phyloP scores from a whole-genome alignment of 2,113 vertebrate genomes.

The Noctilio leporinus region DNA sequence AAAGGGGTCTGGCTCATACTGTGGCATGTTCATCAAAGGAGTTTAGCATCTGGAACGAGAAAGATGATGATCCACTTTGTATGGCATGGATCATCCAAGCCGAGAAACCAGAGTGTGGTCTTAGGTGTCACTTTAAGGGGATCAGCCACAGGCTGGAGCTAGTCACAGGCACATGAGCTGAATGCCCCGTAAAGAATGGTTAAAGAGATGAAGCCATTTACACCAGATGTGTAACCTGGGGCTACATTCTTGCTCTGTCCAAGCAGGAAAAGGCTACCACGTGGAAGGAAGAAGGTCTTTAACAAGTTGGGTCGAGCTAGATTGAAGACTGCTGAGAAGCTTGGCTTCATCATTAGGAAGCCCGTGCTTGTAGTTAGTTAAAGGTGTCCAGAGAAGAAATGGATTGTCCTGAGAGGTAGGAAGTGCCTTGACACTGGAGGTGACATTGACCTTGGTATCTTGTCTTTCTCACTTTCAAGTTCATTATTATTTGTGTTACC shows the following conservation, averaged over 20 bases:
- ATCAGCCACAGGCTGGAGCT: not conserved
- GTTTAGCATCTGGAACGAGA: not conserved
- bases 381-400: not conserved
- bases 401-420: not conserved
- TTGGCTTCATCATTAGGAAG: not conserved
- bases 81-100: not conserved
- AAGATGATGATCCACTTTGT: not conserved
- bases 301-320: not conserved
- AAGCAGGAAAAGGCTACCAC: not conserved
- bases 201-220: not conserved
- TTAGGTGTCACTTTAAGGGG: not conserved
- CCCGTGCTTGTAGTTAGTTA: not conserved
- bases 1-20: not conserved
- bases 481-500: not conserved
- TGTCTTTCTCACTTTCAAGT: not conserved
- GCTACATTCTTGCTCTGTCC: not conserved
- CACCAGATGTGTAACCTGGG: not conserved
- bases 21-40: not conserved
- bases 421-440: not conserved
- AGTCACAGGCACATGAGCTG: not conserved
- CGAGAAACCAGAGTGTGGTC: not conserved
- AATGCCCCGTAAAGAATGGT: not conserved
- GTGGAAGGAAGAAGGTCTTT: not conserved
- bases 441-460: no score
- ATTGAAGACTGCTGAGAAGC: not conserved